Conservation (phyloP, 2,113 vertebrate genomes). For the Gallinago paraguaiae region DNA sequence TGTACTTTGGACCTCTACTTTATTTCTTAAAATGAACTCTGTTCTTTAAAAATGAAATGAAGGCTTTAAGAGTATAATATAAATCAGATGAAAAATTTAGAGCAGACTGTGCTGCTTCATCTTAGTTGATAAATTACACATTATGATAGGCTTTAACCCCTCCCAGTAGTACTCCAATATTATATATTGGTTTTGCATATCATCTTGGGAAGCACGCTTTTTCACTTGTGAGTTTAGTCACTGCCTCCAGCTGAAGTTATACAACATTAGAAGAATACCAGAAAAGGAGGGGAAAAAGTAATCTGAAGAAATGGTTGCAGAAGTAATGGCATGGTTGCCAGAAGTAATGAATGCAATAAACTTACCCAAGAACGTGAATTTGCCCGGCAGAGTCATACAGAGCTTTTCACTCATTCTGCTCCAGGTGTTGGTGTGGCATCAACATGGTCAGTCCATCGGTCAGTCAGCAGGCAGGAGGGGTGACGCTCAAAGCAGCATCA, state of each 20-base stretch:
- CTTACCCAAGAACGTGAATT: not conserved
- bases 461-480: fast-evolving
- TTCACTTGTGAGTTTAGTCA: not conserved
- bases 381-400: not conserved
- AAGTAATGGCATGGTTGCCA: too few species aligned
- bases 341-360: not conserved
- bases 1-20: not conserved
- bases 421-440: not conserved
- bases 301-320: not conserved
- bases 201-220: not conserved
- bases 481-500: fast-evolving
- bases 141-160: not conserved
- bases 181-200: not conserved
- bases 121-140: not conserved
- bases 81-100: not conserved
- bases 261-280: not conserved
- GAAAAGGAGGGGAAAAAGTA: not conserved
- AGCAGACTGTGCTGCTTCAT: not conserved
- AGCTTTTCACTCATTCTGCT: not conserved
- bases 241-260: not conserved
- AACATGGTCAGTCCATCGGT: fast-evolving
- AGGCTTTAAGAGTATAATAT: not conserved
- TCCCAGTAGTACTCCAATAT: not conserved
- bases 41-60: not conserved
- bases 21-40: not conserved